phyloP scores from a whole-genome alignment of 1,140 invertebrate genomes.

The Cydia splendana region DNA sequence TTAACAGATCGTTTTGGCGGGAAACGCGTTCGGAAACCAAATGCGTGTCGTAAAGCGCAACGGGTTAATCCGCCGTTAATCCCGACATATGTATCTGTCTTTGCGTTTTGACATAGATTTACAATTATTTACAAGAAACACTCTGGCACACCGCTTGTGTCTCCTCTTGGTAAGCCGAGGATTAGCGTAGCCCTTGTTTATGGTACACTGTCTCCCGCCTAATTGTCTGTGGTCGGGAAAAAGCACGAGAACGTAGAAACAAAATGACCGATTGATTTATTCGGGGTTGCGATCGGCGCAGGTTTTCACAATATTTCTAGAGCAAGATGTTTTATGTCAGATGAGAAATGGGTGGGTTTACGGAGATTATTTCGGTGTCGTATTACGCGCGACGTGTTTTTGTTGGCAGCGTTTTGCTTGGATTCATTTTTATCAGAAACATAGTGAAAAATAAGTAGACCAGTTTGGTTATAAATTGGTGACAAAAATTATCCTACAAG shows the following conservation, averaged over 20 bases:
- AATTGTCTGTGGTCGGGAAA: conserved; percentile 68
- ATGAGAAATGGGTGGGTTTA: conserved; percentile 60
- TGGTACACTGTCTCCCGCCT: conserved; percentile 54
- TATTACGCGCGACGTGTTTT: conserved; percentile 59
- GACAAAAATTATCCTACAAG: not conserved
- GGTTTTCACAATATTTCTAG: conserved; percentile 72
- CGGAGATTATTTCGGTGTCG: conserved; percentile 55
- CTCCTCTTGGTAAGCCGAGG: conserved; percentile 65
- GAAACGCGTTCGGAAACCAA: conserved; percentile 55
- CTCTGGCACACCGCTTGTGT: conserved; percentile 57
- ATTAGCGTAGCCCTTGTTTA: conserved; percentile 68
- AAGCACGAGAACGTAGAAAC: conserved; percentile 56
- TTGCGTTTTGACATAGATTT: conserved; percentile 76
- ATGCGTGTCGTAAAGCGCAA: conserved; percentile 65
- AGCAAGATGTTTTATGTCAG: conserved; percentile 75
- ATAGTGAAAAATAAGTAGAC: not conserved
- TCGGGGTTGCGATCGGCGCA: conserved; percentile 45
- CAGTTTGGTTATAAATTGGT: not conserved
- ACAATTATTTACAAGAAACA: conserved; percentile 76
- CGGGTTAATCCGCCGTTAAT: conserved; percentile 68
- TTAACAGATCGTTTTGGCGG: conserved; percentile 60
- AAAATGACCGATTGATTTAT: conserved; percentile 67
- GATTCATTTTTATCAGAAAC: conserved; percentile 13
- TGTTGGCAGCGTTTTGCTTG: conserved; percentile 53
- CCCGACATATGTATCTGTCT: conserved; percentile 76